Conservation (phyloP, 2,113 vertebrate genomes). For the Lophochroa leadbeateri region DNA sequence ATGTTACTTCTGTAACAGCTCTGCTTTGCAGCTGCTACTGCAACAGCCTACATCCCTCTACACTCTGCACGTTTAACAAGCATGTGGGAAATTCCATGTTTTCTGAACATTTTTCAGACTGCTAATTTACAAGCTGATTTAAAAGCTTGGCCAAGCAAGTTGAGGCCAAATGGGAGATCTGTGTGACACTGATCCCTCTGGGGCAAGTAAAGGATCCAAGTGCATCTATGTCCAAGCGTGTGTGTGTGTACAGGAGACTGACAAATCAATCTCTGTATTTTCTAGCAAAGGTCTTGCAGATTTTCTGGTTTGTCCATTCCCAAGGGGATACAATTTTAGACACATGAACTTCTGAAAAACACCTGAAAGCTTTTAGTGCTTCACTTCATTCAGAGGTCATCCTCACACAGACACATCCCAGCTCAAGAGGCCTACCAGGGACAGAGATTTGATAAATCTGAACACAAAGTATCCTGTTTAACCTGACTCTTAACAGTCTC, state of each 20-base stretch:
- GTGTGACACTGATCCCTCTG: neutral
- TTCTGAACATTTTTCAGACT: neutral
- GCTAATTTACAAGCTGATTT: neutral
- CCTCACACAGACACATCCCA: neutral
- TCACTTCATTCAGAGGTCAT: neutral
- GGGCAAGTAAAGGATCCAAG: neutral
- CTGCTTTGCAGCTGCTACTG: neutral
- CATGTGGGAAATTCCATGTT: neutral
- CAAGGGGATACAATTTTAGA: neutral
- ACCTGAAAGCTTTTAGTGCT: neutral
- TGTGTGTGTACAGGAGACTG: neutral
- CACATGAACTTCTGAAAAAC: neutral
- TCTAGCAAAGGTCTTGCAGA: neutral
- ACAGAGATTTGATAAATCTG: neutral
- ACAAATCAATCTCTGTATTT: neutral
- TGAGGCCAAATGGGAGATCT: neutral
- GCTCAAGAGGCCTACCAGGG: neutral
- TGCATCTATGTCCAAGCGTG: neutral
- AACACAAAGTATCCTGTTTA: neutral
- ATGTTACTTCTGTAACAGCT: neutral
- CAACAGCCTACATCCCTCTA: neutral
- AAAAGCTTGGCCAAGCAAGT: neutral
- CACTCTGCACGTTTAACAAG: neutral
- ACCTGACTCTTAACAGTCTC: neutral
- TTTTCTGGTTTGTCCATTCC: neutral